Percentiles rank a stretch among this genome's conserved stretches.
phyloP scores from a whole-genome alignment of 2,113 vertebrate genomes.

The Rhadina sibilatrix region DNA sequence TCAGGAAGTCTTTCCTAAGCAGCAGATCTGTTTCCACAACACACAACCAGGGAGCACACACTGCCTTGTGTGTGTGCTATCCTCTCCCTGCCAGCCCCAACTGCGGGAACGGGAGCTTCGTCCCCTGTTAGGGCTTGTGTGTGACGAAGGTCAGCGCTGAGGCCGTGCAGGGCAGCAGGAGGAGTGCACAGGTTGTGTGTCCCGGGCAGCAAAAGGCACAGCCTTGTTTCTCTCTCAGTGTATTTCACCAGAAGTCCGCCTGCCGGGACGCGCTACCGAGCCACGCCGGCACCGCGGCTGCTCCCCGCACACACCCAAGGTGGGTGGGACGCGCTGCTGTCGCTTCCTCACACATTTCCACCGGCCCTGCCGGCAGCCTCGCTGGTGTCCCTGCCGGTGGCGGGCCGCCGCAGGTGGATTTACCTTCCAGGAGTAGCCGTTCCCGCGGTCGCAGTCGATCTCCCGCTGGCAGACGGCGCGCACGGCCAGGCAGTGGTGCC shows the following conservation, averaged over 20 bases:
- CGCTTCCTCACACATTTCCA: accelerated
- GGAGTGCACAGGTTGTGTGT: background rate
- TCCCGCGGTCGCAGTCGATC: slow-evolving; percentile 76
- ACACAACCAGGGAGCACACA: accelerated
- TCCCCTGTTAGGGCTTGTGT: accelerated
- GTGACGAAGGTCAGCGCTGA: accelerated
- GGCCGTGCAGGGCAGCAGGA: accelerated
- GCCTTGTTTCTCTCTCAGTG: background rate
- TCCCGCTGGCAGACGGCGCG: slow-evolving; percentile 79
- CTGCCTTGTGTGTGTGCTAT: accelerated
- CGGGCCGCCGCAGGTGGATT: background rate
- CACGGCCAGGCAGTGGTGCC: slow-evolving; percentile 75
- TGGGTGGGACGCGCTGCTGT: background rate
- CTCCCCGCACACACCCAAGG: accelerated
- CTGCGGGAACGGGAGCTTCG: background rate
- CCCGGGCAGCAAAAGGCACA: accelerated
- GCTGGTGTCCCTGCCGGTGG: background rate
- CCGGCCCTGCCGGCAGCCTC: background rate
- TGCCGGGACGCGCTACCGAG: background rate
- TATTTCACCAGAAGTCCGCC: background rate
- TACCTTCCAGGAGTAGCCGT: slow-evolving; percentile 88
- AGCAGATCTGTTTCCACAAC: background rate
- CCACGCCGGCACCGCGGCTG: accelerated
- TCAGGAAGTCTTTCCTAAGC: background rate
- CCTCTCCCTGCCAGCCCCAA: background rate